Conservation (phyloP, 2,888 invertebrate species). For the Pinctada fucata region DNA sequence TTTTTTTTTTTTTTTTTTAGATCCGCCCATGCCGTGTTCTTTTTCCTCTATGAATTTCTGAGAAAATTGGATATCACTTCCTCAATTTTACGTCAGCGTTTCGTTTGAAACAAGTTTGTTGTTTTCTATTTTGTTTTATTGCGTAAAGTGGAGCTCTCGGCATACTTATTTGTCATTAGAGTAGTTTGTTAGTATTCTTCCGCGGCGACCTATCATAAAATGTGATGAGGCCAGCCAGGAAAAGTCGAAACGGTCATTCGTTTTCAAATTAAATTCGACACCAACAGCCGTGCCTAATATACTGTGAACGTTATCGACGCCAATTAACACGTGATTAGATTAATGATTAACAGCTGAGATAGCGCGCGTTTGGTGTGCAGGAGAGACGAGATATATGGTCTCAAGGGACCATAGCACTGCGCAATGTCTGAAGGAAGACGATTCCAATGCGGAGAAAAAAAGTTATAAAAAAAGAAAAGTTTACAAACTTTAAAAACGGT, state of each 20-base stretch:
- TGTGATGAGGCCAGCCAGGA: not conserved
- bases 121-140: too few species aligned
- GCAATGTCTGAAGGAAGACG: too few species aligned
- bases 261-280: conserved; percentile 18
- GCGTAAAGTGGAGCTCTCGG: too few species aligned
- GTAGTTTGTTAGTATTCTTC: not conserved
- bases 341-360: conserved; percentile 27
- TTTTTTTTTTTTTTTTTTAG: too few species aligned
- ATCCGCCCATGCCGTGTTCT: too few species aligned
- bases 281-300: conserved; percentile 10
- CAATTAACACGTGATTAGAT: conserved; percentile 28
- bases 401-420: not conserved
- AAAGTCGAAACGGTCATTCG: conserved; percentile 7
- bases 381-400: not conserved
- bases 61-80: too few species aligned
- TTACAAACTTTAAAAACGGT: too few species aligned
- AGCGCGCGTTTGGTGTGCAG: not conserved
- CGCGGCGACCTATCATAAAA: not conserved
- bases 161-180: not conserved
- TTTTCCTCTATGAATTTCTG: too few species aligned
- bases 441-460: too few species aligned
- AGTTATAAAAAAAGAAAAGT: too few species aligned
- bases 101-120: too few species aligned
- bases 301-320: not conserved
- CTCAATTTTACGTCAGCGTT: too few species aligned